Base-by-base conservation (phyloP, 2,113 vertebrate genomes). In the Embiotoca jacksoni region DNA sequence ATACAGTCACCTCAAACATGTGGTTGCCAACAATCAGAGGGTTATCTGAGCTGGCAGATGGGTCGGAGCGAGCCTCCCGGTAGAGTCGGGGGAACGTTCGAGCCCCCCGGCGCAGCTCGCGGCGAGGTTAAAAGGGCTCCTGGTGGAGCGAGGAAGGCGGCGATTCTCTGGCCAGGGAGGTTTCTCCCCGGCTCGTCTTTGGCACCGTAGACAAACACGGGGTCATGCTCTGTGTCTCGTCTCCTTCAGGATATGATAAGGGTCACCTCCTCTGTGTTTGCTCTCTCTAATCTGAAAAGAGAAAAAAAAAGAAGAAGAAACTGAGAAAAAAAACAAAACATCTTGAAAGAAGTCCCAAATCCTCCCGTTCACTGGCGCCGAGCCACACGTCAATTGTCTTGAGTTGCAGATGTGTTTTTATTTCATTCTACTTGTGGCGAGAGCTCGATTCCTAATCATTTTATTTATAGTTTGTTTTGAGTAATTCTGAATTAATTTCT, bases 91-190 rank as follows among this genome's bases (percentile, higher is more conserved):
- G 89, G 78, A 71, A 78, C 32, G 9, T 64, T 23, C 47, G 62
- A 78, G 71, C 16, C 80, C 87, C 78, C 93, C 94, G 93, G 94
- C 95, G 95, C 93, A 94, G 96, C 93, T 92, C 86, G 67, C 46
- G 88, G 59, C 46, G 63, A 46, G 60, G 61, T 80, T 65, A 69
- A 78, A 79, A 54, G 73, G 44, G 66, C 69, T 80, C 80, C 94
- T 94, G 93, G 93, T 94, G 93, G 93, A 94, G 95, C 93, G 94
- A 88, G 78, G 67, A 89, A 61, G 72, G 74, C 16, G 55, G 68
- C 47, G 83, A 81, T 65, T 84, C 78, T 81, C 76, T 78, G 60
- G 68, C 61, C 80, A 87, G 72, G 56, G 73, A 78, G 78, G 68
- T 69, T 80, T 79, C 60, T 85, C 71, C 67, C 80, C 73, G 77